These are phyloP conservation scores for Dichetophora obliterata DNA, from an alignment of 2,888 invertebrate species.

Conservation along the genomic window DNA sequence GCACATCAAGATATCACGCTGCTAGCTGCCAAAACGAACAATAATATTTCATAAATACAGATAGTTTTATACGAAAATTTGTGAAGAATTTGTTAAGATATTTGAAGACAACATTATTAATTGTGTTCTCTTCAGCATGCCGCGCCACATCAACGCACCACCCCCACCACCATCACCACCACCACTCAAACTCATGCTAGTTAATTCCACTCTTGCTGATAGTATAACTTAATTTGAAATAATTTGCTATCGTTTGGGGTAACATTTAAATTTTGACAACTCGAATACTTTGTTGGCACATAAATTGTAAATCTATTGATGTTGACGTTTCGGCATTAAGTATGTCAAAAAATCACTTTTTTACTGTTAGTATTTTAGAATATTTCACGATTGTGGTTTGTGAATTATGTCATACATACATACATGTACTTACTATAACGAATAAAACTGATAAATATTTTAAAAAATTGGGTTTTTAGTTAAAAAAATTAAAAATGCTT, in stretches of 20 bases:
- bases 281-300: background rate
- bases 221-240: background rate
- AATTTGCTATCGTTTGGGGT: background rate
- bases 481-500: no score
- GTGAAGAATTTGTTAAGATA: slow-evolving; percentile 63
- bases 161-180: background rate
- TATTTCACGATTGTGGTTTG: no score
- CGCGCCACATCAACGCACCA: background rate
- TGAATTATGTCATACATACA: no score
- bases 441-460: no score
- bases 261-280: background rate
- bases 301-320: background rate
- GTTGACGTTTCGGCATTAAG: no score
- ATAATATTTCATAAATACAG: slow-evolving; percentile 27
- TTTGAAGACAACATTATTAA: slow-evolving; percentile 63
- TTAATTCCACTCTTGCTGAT: no score
- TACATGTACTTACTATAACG: no score
- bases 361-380: no score
- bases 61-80: slow-evolving; percentile 52
- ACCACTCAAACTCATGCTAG: background rate
- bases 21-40: background rate
- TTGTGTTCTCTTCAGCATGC: slow-evolving; percentile 44
- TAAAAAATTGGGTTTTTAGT: no score
- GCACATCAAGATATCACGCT: no score
- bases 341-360: no score